phyloP scores from a whole-genome alignment of 2,113 vertebrate genomes.

The Lophochroa leadbeateri region DNA sequence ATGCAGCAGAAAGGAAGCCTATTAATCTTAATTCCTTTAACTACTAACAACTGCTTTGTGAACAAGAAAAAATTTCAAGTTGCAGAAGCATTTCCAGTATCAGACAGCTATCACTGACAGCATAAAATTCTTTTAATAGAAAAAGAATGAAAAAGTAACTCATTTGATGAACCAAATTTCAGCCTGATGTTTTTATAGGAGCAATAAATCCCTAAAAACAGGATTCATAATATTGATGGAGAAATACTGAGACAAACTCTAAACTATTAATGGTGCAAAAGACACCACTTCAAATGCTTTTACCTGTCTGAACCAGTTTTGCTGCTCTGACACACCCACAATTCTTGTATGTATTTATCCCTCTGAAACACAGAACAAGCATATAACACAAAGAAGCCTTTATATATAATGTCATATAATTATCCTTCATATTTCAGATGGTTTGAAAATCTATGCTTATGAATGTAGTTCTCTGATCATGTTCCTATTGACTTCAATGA shows the following conservation, averaged over 20 bases:
- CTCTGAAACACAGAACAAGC: conserved; percentile 60
- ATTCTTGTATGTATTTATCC: conserved; percentile 70
- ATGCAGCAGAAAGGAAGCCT: not conserved
- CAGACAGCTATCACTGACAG: not conserved
- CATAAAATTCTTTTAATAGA: not conserved
- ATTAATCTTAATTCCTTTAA: not conserved
- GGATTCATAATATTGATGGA: conserved; percentile 41
- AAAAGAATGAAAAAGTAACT: not conserved
- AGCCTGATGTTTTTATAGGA: not conserved
- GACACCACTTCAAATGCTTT: conserved; percentile 52
- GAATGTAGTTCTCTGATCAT: conserved; percentile 70
- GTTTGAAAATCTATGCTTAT: conserved; percentile 73
- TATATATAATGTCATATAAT: conserved; percentile 76
- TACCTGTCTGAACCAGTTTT: conserved; percentile 67
- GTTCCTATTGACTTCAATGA: conserved; percentile 37
- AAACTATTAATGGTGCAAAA: conserved; percentile 32
- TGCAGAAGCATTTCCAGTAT: not conserved
- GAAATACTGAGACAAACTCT: conserved; percentile 23
- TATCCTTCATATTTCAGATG: conserved; percentile 72
- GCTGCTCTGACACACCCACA: conserved; percentile 70
- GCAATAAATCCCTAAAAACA: conserved; percentile 21
- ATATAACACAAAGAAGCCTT: conserved; percentile 75
- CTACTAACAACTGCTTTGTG: not conserved
- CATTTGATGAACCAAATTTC: not conserved
- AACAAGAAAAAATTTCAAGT: not conserved